Base-by-base conservation (phyloP, 2,797 vertebrate genomes). In the Notolepis coatsorum region DNA sequence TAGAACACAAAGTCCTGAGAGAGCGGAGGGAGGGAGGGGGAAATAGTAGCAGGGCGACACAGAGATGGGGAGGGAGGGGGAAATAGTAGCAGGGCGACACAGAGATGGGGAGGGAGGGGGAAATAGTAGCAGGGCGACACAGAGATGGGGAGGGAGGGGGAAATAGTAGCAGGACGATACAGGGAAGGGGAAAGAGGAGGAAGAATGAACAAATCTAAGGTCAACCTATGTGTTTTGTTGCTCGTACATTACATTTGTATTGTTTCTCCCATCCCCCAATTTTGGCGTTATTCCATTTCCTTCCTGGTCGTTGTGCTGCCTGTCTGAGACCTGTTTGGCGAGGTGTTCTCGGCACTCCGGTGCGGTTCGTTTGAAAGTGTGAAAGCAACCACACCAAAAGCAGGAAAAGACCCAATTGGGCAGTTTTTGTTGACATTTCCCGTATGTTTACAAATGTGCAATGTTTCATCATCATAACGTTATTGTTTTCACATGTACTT, bases 1-100 rank as follows among this genome's bases (percentile, higher is more conserved):
- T 96, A 97, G 89, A 99, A 99, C 68, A 98, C 93, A 54, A 98
- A 98, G 87, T 99, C 97, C 97, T 98, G 61, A 48, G 50, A 55
- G 45, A n/a, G 39, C 42, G 18, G 24, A 69, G 33, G 43, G 17
- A 69, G 33, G 43, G 17, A 13, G 1, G 10, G 28, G 27, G 46
- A 50, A 45, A 43, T 0, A 23, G 56, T n/a, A n/a, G n/a, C n/a
- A n/a, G n/a, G n/a, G n/a, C 20, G 4, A n/a, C 18, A 66, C 8
- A 18, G 1, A 9, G 31, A 38, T 2, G 7, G 49, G 47, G 24
- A 17, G 9, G 25, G 12, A 43, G 12, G 20, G 8, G 33, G 18
- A 20, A 45, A 8, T 2, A 2, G 20, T 18, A 23, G 25, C 1
- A 18, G n/a, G n/a, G n/a, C 20, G 4, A n/a, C 18, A 66, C 8